A percentile compares a stretch with the other conserved stretches of the same genome.
Evolutionary conservation across 1,140 invertebrate species (phyloP).

Genomic region (Thaumetopoea pityocampa): DNA sequence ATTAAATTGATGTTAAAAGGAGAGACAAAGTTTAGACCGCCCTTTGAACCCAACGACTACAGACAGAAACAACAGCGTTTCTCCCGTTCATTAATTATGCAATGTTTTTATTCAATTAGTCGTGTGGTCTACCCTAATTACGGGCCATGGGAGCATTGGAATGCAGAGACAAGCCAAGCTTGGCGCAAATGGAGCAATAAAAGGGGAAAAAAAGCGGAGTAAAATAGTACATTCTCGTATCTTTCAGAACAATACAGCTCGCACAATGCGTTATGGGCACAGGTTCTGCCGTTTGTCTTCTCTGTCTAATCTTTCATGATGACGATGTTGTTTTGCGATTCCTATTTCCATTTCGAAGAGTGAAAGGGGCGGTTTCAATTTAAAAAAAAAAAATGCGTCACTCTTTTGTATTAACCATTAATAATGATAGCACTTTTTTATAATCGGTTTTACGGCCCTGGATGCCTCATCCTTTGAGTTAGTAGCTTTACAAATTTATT

Average conservation of each 20-base stretch:
- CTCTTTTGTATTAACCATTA: slow-evolving; percentile 1
- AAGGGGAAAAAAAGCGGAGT: slow-evolving; percentile 37
- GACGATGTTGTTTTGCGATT: slow-evolving; percentile 52
- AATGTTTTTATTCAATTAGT: slow-evolving; percentile 69
- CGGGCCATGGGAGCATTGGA: slow-evolving; percentile 29
- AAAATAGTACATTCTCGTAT: slow-evolving; percentile 37
- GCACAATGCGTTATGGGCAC: slow-evolving; percentile 35
- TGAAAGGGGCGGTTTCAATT: slow-evolving; percentile 16
- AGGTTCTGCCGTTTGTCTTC: slow-evolving; percentile 44
- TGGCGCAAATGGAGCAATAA: slow-evolving; percentile 47
- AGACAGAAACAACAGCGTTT: slow-evolving; percentile 22
- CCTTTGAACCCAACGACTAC: slow-evolving; percentile 19
- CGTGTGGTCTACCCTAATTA: slow-evolving; percentile 58
- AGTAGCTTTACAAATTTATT: too few species aligned
- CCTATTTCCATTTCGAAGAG: slow-evolving; percentile 37
- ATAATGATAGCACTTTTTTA: background rate
- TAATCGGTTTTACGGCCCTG: too few species aligned
- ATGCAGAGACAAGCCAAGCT: slow-evolving; percentile 36
- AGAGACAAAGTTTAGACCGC: slow-evolving; percentile 17
- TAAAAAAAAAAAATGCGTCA: too few species aligned
- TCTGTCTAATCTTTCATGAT: slow-evolving; percentile 55
- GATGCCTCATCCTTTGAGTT: too few species aligned
- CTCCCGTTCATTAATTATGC: slow-evolving; percentile 52
- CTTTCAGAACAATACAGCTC: slow-evolving; percentile 41
- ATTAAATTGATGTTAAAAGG: slow-evolving; percentile 18